A percentile compares a stretch with the other conserved stretches of the same genome.
Conservation (phyloP, 2,888 invertebrate species). For the Latrodectus hesperus region DNA sequence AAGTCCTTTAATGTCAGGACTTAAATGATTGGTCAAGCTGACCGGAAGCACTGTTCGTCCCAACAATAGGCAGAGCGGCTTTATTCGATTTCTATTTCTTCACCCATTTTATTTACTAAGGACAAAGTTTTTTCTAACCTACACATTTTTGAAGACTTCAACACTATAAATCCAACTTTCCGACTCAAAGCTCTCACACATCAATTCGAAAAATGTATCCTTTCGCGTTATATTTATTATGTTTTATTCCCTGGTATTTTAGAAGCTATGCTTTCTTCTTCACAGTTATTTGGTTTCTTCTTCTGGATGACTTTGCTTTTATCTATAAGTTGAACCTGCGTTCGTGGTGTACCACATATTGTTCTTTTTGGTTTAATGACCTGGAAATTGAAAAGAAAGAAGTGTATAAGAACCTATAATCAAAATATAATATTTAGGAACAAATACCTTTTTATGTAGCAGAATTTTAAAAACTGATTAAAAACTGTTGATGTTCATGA, state of each 20-base stretch:
- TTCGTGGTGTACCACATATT: slow-evolving; percentile 16
- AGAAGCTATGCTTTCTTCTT: slow-evolving; percentile 5
- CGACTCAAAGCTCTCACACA: slow-evolving; percentile 10
- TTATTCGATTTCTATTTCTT: slow-evolving; percentile 36
- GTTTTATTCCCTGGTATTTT: neutral
- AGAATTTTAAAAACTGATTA: no score
- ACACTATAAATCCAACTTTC: slow-evolving; percentile 25
- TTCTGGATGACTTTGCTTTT: slow-evolving; percentile 5
- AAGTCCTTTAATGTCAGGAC: neutral
- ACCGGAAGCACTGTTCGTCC: slow-evolving; percentile 30
- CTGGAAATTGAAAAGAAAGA: neutral
- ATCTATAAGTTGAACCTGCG: neutral
- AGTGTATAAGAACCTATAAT: neutral
- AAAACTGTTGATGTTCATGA: no score
- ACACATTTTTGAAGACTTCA: neutral
- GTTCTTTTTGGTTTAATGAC: neutral
- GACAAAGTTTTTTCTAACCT: neutral
- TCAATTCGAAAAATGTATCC: neutral
- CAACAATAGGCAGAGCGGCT: slow-evolving; percentile 28
- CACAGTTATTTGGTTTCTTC: neutral
- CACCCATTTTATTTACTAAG: slow-evolving; percentile 34
- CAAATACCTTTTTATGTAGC: no score
- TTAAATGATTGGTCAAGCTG: slow-evolving; percentile 52
- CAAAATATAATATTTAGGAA: no score
- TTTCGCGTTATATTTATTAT: neutral